These are phyloP conservation scores for Tiliacea citrago DNA, from an alignment of 2,888 invertebrate species.

Conservation along the genomic window DNA sequence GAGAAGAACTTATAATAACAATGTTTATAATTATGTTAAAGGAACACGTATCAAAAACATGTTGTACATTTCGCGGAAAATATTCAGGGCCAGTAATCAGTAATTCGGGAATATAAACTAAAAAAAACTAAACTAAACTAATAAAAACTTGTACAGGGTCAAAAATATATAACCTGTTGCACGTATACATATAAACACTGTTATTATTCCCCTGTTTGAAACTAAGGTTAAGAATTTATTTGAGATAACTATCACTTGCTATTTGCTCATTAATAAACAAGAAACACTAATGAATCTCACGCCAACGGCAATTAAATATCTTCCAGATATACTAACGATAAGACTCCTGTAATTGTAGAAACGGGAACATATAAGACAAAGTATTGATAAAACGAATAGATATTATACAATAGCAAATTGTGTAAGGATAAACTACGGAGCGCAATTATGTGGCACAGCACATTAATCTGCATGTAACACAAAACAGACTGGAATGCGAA, in stretches of 20 bases:
- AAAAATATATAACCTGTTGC: neutral
- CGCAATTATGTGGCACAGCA: constrained; percentile 45
- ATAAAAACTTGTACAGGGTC: neutral
- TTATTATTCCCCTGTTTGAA: neutral
- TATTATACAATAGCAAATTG: constrained; percentile 50
- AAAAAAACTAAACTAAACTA: too few species aligned
- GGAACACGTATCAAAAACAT: constrained; percentile 20
- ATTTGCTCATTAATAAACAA: constrained; percentile 22
- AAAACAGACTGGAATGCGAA: constrained; percentile 75
- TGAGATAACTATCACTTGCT: too few species aligned
- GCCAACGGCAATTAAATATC: constrained; percentile 10
- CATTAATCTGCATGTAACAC: constrained; percentile 59
- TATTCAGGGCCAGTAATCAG: constrained; percentile 7
- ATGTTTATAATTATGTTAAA: constrained; percentile 9
- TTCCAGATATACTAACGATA: constrained; percentile 32
- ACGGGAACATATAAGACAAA: constrained; percentile 15
- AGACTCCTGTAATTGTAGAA: constrained; percentile 21
- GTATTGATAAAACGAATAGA: constrained; percentile 53
- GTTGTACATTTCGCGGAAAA: neutral
- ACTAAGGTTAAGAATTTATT: too few species aligned
- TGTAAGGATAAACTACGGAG: constrained; percentile 44
- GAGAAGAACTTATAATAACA: constrained; percentile 16
- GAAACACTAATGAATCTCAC: constrained; percentile 6
- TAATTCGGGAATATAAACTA: neutral
- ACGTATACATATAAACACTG: neutral